phyloP scores from a whole-genome alignment of 2,797 vertebrate species.

The Bradypodion ventrale region DNA sequence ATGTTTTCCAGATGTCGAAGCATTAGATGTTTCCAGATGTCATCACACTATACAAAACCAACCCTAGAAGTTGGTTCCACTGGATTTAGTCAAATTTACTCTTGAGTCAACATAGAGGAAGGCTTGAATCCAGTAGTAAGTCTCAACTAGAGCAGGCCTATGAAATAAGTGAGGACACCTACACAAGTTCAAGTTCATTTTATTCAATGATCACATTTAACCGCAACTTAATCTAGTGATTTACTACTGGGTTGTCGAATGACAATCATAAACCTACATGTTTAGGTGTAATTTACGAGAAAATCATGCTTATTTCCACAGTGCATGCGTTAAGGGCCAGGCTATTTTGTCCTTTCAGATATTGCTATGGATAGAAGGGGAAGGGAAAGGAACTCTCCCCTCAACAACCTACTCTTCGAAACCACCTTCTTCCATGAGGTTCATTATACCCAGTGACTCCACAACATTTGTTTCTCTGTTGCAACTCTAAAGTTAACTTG shows the following conservation, averaged over 20 bases:
- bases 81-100: neutral
- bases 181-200: no score
- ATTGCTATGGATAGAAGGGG: no score
- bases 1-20: neutral
- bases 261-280: neutral
- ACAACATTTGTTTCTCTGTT: neutral
- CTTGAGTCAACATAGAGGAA: neutral
- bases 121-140: no score
- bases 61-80: neutral
- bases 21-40: no score
- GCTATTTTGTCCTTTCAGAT: neutral
- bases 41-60: neutral
- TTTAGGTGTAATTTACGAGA: neutral
- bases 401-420: neutral
- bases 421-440: neutral
- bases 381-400: neutral
- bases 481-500: neutral
- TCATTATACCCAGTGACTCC: no score
- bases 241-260: neutral
- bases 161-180: no score
- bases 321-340: no score
- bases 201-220: no score
- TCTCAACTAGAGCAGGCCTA: no score
- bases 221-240: no score
- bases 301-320: neutral